phyloP scores from a whole-genome alignment of 2,888 invertebrate genomes.

The Tinea semifulvella region DNA sequence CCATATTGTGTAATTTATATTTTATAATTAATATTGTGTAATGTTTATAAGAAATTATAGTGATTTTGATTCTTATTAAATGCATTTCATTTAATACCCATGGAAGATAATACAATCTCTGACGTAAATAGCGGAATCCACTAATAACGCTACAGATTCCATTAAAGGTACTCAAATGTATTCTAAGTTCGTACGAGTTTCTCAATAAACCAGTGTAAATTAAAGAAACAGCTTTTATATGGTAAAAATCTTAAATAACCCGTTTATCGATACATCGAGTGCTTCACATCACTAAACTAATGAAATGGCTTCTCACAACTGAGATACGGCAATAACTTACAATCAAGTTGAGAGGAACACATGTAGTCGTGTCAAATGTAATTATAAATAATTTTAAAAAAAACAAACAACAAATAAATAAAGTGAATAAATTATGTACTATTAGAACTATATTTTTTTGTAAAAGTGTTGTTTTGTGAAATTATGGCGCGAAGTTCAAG shows the following conservation, averaged over 20 bases:
- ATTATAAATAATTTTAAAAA: constrained; percentile 6
- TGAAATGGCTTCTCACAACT: background rate
- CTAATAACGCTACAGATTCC: no score
- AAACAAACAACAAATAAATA: background rate
- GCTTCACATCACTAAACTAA: background rate
- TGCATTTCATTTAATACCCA: no score
- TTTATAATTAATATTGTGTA: no score
- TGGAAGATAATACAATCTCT: background rate
- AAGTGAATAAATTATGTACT: background rate
- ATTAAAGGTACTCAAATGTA: no score
- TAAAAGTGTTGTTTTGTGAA: background rate
- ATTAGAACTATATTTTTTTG: no score
- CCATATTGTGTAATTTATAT: no score
- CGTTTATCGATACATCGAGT: background rate
- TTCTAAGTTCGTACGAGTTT: no score
- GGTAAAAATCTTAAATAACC: background rate
- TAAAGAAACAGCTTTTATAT: no score
- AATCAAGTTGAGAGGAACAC: background rate
- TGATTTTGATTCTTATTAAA: no score
- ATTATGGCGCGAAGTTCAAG: background rate
- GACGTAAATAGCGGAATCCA: background rate
- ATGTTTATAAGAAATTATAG: no score
- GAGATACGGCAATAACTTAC: background rate
- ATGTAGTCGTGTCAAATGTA: background rate
- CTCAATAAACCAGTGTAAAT: no score